A percentile compares a stretch with the other conserved stretches of the same genome.
Conservation (phyloP, 2,888 invertebrate species). For the Metellina segmentata region DNA sequence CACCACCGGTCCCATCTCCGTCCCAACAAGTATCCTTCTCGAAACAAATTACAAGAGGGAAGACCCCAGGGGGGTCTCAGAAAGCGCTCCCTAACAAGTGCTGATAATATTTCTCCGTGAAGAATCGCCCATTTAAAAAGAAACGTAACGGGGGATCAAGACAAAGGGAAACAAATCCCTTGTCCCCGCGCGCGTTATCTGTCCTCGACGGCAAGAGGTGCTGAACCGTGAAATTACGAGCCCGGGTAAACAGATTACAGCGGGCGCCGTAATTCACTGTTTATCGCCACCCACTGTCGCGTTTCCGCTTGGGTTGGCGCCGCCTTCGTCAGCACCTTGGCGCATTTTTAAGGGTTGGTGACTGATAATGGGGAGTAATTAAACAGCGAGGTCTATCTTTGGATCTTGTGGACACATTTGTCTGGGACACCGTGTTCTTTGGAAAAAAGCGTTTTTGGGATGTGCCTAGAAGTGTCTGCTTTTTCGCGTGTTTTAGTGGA, state of each 20-base stretch:
- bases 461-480: no score
- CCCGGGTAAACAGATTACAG: slow-evolving; percentile 66
- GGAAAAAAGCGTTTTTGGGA: no score
- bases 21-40: slow-evolving; percentile 9
- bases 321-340: slow-evolving; percentile 29
- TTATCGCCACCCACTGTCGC: slow-evolving; percentile 59
- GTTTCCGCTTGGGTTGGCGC: slow-evolving; percentile 44
- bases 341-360: not conserved
- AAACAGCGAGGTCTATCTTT: not conserved
- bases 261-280: slow-evolving; percentile 55
- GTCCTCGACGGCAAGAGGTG: slow-evolving; percentile 27
- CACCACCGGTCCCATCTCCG: not conserved
- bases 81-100: slow-evolving; percentile 32
- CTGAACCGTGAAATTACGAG: slow-evolving; percentile 65
- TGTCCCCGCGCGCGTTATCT: slow-evolving; percentile 59
- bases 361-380: not conserved
- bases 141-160: no score
- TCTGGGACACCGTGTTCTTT: no score
- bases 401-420: not conserved
- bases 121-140: not conserved
- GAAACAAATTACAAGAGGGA: slow-evolving; percentile 9
- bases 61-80: not conserved
- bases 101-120: slow-evolving; percentile 40
- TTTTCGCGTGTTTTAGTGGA: no score
- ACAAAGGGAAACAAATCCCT: slow-evolving; percentile 58